These are phyloP conservation scores for Fissipunctia ypsillon DNA, from an alignment of 2,888 invertebrate species.

Conservation along the genomic window DNA sequence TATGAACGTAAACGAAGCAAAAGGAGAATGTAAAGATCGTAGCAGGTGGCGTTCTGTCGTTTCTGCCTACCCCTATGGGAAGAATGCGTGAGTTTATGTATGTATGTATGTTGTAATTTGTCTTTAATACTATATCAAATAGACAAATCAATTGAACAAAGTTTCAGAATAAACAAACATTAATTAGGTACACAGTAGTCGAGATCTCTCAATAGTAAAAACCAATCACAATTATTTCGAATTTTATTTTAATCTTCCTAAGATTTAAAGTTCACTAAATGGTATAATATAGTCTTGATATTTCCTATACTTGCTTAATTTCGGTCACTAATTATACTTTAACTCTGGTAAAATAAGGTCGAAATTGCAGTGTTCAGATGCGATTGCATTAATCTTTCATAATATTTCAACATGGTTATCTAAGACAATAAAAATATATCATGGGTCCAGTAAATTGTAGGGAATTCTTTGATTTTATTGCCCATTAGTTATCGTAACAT, in stretches of 20 bases:
- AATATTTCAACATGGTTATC: slow-evolving; percentile 42
- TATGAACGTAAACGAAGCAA: no score
- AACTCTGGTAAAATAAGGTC: neutral
- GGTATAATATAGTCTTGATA: no score
- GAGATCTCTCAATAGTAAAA: slow-evolving; percentile 7
- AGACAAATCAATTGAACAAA: no score
- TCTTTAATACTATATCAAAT: no score
- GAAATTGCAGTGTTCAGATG: neutral
- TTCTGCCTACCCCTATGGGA: no score
- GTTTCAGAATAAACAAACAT: slow-evolving; percentile 24
- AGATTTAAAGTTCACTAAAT: neutral
- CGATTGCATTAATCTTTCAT: slow-evolving; percentile 38
- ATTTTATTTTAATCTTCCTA: neutral
- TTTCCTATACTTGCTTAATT: neutral
- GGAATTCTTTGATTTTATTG: slow-evolving; percentile 45
- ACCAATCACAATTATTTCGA: neutral
- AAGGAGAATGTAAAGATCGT: no score
- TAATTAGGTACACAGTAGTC: slow-evolving; percentile 13
- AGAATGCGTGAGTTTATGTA: no score
- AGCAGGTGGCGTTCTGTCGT: no score
- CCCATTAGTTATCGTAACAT: slow-evolving; percentile 32
- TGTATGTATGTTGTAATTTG: no score
- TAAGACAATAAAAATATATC: slow-evolving; percentile 50
- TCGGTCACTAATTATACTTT: neutral
- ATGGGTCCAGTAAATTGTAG: slow-evolving; percentile 19